Percentiles rank a stretch among this genome's conserved stretches.
These are phyloP conservation scores for Cryptoprocta ferox DNA, from an alignment of 2,797 vertebrate genomes.

Conservation along the genomic window DNA sequence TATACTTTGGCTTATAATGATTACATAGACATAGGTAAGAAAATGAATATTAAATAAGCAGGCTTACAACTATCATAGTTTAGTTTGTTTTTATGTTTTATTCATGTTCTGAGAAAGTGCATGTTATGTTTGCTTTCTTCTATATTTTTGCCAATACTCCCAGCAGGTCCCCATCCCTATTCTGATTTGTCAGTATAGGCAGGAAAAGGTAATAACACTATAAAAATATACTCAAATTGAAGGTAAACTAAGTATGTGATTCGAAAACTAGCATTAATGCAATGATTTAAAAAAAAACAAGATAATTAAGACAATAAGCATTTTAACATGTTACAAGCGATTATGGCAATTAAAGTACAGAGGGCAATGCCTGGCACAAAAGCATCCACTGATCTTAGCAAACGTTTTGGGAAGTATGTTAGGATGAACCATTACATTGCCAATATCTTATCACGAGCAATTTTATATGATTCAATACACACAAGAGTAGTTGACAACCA, in stretches of 20 bases:
- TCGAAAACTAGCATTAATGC: neutral
- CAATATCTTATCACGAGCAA: neutral
- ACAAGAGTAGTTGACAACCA: neutral
- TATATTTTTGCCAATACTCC: constrained; percentile 14
- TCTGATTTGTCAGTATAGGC: neutral
- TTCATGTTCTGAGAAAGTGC: neutral
- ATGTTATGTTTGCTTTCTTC: constrained; percentile 34
- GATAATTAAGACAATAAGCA: neutral
- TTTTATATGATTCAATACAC: neutral
- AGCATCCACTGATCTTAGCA: neutral
- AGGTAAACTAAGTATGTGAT: neutral
- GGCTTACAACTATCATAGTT: neutral
- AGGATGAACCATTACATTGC: neutral
- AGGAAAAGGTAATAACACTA: neutral
- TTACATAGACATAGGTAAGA: neutral
- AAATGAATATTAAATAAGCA: constrained; percentile 29
- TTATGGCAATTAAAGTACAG: neutral
- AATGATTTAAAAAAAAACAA: neutral
- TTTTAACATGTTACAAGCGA: neutral
- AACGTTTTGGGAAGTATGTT: neutral
- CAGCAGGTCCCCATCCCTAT: neutral
- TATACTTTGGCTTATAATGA: constrained; percentile 53
- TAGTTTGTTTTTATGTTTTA: neutral
- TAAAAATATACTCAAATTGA: neutral
- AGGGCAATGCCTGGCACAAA: neutral